Conservation (phyloP, 2,888 invertebrate species). For the Microplitis deprimator region DNA sequence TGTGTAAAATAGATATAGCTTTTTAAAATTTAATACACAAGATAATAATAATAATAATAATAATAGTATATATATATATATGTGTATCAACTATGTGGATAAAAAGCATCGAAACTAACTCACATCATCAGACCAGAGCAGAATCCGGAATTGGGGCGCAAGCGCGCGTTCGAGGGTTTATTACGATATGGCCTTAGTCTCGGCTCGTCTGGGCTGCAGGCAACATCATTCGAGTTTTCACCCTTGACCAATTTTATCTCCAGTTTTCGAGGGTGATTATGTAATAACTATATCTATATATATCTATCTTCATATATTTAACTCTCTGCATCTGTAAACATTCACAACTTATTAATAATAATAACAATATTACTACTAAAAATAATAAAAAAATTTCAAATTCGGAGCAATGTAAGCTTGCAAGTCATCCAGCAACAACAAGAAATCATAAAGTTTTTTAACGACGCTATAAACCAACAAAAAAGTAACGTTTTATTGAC, state of each 20-base stretch:
- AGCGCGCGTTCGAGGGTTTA: conserved; percentile 56
- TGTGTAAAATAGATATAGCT: not conserved
- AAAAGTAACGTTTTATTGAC: not conserved
- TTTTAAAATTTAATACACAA: not conserved
- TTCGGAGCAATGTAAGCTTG: not conserved
- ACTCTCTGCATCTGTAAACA: not conserved
- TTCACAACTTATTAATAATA: not conserved
- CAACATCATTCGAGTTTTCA: conserved; percentile 53
- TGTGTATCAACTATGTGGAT: conserved; percentile 27
- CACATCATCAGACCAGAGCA: conserved; percentile 37
- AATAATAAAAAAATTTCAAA: not conserved
- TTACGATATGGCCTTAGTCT: conserved; percentile 65
- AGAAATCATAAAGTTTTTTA: not conserved
- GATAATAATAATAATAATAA: not conserved
- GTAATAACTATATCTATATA: not conserved
- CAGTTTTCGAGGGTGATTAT: not conserved
- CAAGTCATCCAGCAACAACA: not conserved
- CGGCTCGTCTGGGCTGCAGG: conserved; percentile 68
- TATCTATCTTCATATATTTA: not conserved
- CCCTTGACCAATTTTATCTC: not conserved
- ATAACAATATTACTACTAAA: not conserved
- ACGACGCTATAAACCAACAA: not conserved
- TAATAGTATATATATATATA: not conserved
- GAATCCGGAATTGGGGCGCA: conserved; percentile 47
- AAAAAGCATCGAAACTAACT: conserved; percentile 55